phyloP scores from a whole-genome alignment of 2,113 vertebrate species.

The Dermatemys mawii region DNA sequence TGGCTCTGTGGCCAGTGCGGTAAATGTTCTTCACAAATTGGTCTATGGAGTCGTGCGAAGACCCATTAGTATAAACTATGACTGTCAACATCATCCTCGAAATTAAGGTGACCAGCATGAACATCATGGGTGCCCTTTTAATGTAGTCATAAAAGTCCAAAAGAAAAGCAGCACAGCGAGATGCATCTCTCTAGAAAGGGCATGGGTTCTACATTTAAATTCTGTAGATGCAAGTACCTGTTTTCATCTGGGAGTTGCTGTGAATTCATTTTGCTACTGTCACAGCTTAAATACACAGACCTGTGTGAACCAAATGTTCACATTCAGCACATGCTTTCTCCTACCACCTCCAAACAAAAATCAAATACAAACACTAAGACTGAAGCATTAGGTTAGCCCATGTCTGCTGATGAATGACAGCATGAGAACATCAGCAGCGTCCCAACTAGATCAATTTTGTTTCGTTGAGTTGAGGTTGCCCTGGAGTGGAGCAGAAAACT shows the following conservation, averaged over 20 bases:
- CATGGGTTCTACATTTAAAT: neutral
- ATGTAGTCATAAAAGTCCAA: neutral
- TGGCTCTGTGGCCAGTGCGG: neutral
- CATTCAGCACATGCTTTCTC: slow-evolving; percentile 7
- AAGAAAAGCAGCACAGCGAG: neutral
- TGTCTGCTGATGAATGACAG: slow-evolving; percentile 4
- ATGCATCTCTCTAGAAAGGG: fast-evolving
- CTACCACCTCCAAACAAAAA: slow-evolving; percentile 52
- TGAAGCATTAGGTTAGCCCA: neutral
- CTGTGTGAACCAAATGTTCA: slow-evolving; percentile 3
- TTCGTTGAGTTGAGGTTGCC: neutral
- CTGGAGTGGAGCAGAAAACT: neutral
- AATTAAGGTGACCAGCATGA: neutral
- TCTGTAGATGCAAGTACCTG: fast-evolving
- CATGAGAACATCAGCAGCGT: slow-evolving; percentile 7
- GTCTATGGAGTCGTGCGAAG: neutral
- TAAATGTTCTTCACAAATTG: neutral
- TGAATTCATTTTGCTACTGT: neutral
- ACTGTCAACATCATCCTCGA: neutral
- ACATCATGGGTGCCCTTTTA: neutral
- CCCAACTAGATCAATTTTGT: neutral
- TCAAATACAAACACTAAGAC: neutral
- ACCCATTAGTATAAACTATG: neutral
- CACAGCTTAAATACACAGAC: slow-evolving; percentile 23
- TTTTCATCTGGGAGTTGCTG: neutral